These are phyloP conservation scores for Ptiloglossa arizonensis DNA, from an alignment of 1,140 invertebrate genomes.

Conservation along the genomic window DNA sequence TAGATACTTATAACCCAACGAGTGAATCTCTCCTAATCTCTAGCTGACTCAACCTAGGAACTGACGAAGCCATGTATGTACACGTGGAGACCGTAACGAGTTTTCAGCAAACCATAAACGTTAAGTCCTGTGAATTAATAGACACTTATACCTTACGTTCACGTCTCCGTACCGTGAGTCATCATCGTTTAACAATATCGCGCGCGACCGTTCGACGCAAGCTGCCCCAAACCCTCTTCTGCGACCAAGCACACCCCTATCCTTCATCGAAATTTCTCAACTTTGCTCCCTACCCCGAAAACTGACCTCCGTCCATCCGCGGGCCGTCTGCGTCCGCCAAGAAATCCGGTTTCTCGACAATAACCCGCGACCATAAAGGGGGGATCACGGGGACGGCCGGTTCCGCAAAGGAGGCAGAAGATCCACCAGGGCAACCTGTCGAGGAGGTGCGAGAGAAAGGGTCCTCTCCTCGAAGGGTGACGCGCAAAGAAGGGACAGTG, in stretches of 20 bases:
- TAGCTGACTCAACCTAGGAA: too few species aligned
- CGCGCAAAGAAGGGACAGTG: conserved; percentile 55
- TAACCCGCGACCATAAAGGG: conserved; percentile 47
- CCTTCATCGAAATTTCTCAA: conserved; percentile 11
- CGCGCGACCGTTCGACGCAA: background rate
- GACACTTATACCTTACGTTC: too few species aligned
- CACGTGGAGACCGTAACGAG: too few species aligned
- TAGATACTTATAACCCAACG: too few species aligned
- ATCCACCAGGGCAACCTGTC: conserved; percentile 57
- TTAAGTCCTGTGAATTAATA: too few species aligned
- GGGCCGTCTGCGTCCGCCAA: background rate
- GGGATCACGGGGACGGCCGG: conserved; percentile 50
- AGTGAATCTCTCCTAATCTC: too few species aligned
- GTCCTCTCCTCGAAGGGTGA: background rate
- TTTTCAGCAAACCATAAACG: too few species aligned
- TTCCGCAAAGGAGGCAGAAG: conserved; percentile 49
- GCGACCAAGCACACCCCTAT: background rate
- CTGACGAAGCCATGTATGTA: too few species aligned
- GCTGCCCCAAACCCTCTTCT: background rate
- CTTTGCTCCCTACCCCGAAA: conserved; percentile 2
- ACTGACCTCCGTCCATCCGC: conserved; percentile 45
- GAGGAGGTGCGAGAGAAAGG: conserved; percentile 46
- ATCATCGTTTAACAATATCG: too few species aligned
- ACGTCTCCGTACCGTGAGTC: too few species aligned
- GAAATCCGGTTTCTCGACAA: conserved; percentile 55